These are phyloP conservation scores for Leucosticte australis DNA, from an alignment of 2,113 vertebrate genomes.

Conservation along the genomic window DNA sequence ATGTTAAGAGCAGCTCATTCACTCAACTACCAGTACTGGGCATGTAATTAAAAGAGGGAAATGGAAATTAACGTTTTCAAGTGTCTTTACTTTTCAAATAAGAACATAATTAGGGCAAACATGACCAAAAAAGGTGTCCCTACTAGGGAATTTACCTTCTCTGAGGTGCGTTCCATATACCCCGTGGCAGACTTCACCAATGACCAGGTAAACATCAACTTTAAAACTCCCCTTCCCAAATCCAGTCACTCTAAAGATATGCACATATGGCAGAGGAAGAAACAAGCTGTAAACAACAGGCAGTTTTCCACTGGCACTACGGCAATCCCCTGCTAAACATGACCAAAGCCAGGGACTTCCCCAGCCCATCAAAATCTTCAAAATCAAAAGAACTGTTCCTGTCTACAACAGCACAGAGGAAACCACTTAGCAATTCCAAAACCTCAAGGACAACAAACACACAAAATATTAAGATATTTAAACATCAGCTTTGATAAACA, in stretches of 20 bases:
- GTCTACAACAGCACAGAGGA: background rate
- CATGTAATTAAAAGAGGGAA: background rate
- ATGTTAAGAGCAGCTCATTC: background rate
- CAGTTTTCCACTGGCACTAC: accelerated
- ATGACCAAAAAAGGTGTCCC: background rate
- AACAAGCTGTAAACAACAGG: background rate
- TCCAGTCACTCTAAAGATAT: background rate
- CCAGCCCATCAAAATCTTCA: background rate
- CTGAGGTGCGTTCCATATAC: background rate
- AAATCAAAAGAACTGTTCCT: background rate
- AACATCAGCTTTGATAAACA: slow-evolving; percentile 7
- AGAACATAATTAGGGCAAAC: background rate
- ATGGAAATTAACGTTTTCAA: background rate
- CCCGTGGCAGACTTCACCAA: background rate
- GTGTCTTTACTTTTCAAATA: background rate
- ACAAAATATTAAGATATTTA: slow-evolving; percentile 20
- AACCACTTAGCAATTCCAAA: background rate
- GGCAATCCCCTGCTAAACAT: background rate
- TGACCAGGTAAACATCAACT: background rate
- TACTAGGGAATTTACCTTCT: background rate
- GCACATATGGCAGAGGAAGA: background rate
- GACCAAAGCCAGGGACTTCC: background rate
- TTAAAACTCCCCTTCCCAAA: background rate
- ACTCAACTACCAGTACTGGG: background rate
- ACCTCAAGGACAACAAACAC: background rate